Base-by-base conservation (phyloP, 1,140 invertebrate species). In the Apis cerana region DNA sequence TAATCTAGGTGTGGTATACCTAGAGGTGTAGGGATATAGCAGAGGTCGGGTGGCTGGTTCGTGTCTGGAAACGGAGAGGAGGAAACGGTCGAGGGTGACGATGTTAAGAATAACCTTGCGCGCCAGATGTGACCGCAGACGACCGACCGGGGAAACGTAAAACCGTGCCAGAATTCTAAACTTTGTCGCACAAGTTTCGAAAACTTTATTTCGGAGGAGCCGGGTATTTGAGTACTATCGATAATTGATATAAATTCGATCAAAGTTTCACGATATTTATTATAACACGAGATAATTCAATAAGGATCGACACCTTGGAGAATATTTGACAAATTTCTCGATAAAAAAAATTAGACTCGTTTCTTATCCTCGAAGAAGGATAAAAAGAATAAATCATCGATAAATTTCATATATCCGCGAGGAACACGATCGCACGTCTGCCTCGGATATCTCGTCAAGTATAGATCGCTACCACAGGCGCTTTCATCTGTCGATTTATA, bases 371-470 rank as follows among this genome's bases (percentile, higher is more conserved):
- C 33, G 33, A 33, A 33, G 33, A n/a, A n/a, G n/a, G n/a, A n/a
- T n/a, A n/a, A n/a, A n/a, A n/a, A n/a, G n/a, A n/a, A n/a, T n/a
- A n/a, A n/a, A n/a, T n/a, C n/a, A n/a, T n/a, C n/a, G n/a, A n/a
- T n/a, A n/a, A 65, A 33, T 81, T 67, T 75, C 83, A 80, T 78
- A 76, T 56, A 65, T 74, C 58, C 75, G 58, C 12, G 80, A 61
- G 78, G 78, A 52, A 70, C 85, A 80, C 75, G 71, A 23, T 33
- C 79, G n/a, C 83, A 89, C 89, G 77, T 82, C 72, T 77, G 50
- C 80, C 82, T 59, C 85, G 89, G 85, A 88, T 89, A 89, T 89
- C 89, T 90, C 87, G 87, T 87, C 89, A 69, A 79, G 75, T 75
- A 84, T 74, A 74, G 81, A 85, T 68, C 84, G 81, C 83, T 85